A percentile compares a stretch with the other conserved stretches of the same genome.
Evolutionary conservation across 2,113 vertebrate genomes (phyloP).

Genomic region (Protobothrops flavoviridis): DNA sequence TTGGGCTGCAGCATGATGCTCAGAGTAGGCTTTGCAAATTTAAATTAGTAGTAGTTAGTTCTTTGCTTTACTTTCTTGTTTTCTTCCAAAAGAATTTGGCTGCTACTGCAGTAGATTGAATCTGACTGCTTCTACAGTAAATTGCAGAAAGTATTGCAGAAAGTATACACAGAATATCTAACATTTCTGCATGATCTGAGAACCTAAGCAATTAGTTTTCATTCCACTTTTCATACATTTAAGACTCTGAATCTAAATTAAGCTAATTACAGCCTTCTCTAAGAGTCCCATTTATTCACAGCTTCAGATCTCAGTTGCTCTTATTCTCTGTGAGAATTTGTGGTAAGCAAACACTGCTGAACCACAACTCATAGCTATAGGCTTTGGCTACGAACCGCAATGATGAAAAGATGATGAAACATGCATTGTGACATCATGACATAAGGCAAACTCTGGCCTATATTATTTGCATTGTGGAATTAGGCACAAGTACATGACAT

Average conservation of each 20-base stretch:
- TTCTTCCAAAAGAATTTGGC: not conserved
- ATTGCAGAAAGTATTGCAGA: not conserved
- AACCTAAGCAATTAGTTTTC: not conserved
- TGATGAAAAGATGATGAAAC: not conserved
- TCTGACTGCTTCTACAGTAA: not conserved
- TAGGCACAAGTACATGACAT: not conserved
- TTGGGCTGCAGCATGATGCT: not conserved
- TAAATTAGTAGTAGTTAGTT: not conserved
- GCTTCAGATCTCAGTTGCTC: not conserved
- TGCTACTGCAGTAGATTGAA: not conserved
- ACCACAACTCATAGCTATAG: not conserved
- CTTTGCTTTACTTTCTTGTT: not conserved
- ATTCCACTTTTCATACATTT: not conserved
- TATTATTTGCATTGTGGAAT: not conserved
- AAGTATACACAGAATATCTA: not conserved
- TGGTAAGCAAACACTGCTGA: not conserved
- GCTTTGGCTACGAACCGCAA: not conserved
- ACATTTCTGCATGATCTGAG: not conserved
- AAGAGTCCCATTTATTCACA: not conserved
- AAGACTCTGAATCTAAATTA: not conserved
- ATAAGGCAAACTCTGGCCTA: not conserved
- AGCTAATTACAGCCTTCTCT: not conserved
- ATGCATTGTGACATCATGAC: not conserved
- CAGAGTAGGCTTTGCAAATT: not conserved
- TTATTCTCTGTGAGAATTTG: not conserved